Percentiles rank a stretch among this genome's conserved stretches.
Conservation (phyloP, 2,113 vertebrate genomes). For the Podarcis muralis region DNA sequence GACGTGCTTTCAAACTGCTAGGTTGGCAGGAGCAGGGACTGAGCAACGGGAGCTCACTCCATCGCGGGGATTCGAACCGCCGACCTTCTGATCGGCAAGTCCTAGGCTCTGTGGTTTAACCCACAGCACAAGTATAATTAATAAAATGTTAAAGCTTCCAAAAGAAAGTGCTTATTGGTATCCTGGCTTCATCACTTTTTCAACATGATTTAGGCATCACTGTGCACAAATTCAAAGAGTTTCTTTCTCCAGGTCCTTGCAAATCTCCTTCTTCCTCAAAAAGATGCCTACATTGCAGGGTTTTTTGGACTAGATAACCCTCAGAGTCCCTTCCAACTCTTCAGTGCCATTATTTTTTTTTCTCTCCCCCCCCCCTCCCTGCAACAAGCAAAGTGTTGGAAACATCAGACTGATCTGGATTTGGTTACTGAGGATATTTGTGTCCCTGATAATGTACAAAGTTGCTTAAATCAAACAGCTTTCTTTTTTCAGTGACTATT, state of each 20-base stretch:
- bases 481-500: neutral
- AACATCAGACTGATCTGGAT: slow-evolving; percentile 56
- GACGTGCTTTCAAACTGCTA: too few relatives aligned
- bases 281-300: neutral
- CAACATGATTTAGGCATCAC: too few relatives aligned
- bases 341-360: neutral
- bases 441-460: slow-evolving; percentile 11
- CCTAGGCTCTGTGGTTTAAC: too few relatives aligned
- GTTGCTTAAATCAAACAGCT: neutral
- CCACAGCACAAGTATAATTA: neutral
- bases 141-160: neutral
- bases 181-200: neutral
- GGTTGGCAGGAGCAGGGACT: too few relatives aligned
- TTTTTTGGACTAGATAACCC: too few relatives aligned
- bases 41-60: too few relatives aligned
- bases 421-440: slow-evolving; percentile 56
- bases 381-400: neutral
- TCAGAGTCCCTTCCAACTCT: neutral
- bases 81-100: too few relatives aligned
- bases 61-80: too few relatives aligned
- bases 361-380: neutral
- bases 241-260: too few relatives aligned
- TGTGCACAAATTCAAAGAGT: too few relatives aligned
- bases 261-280: neutral
- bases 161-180: neutral